Evolutionary conservation across 1,140 invertebrate species (phyloP).

Genomic region (Sycobia sp.): DNA sequence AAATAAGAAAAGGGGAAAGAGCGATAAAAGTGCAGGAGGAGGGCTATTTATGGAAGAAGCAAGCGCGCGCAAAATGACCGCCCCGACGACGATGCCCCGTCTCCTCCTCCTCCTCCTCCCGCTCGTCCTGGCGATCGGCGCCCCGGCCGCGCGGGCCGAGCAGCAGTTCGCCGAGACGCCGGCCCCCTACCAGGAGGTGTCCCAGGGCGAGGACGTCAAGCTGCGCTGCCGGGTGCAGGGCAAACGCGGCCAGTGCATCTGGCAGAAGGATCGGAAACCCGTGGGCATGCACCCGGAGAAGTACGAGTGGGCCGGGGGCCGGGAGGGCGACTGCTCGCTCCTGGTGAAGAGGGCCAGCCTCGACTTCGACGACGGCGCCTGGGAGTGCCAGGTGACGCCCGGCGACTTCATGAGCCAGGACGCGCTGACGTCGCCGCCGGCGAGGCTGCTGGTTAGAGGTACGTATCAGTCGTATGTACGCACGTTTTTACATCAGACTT

Average conservation of each 20-base stretch:
- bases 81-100: neutral
- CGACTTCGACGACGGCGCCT: slow-evolving; percentile 86
- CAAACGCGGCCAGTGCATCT: slow-evolving; percentile 85
- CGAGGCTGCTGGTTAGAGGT: slow-evolving; percentile 83
- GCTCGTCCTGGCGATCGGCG: neutral
- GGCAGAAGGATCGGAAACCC: slow-evolving; percentile 91
- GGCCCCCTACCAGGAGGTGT: slow-evolving; percentile 81
- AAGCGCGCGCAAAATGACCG: neutral
- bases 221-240: slow-evolving; percentile 83
- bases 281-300: slow-evolving; percentile 84
- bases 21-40: too few species aligned
- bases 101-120: neutral
- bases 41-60: too few species aligned
- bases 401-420: slow-evolving; percentile 68
- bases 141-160: slow-evolving; percentile 42
- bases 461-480: slow-evolving; percentile 17
- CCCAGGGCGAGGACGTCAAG: slow-evolving; percentile 79
- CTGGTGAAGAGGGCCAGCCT: slow-evolving; percentile 80
- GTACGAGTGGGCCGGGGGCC: slow-evolving; percentile 82
- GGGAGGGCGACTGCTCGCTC: slow-evolving; percentile 79
- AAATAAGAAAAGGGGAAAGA: too few species aligned
- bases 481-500: neutral
- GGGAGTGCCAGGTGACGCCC: slow-evolving; percentile 92
- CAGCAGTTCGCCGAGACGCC: slow-evolving; percentile 86
- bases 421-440: slow-evolving; percentile 80